These are phyloP conservation scores for Tapirus indicus DNA, from an alignment of 2,797 vertebrate species.

Conservation along the genomic window DNA sequence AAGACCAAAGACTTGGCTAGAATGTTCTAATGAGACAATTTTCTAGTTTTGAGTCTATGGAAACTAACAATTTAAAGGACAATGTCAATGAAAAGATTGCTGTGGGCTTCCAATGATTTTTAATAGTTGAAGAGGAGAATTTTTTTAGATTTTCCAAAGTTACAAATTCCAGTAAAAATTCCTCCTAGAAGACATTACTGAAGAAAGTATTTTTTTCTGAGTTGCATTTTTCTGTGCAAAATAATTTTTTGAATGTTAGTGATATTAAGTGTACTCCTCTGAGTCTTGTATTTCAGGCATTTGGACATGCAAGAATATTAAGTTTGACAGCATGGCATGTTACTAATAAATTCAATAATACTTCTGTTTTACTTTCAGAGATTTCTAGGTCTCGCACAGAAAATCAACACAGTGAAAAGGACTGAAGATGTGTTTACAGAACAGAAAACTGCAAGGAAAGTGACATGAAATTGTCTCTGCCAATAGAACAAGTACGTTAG, in stretches of 20 bases:
- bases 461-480: not conserved
- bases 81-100: not conserved
- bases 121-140: not conserved
- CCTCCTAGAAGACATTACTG: not conserved
- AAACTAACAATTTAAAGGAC: not conserved
- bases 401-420: not conserved
- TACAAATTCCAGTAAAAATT: not conserved
- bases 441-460: not conserved
- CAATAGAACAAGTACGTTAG: not conserved
- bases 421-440: not conserved
- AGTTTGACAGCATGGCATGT: not conserved
- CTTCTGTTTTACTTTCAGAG: not conserved
- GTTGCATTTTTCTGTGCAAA: conserved; percentile 1
- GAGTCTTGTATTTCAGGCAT: not conserved
- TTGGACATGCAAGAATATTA: not conserved
- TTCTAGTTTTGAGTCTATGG: not conserved
- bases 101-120: not conserved
- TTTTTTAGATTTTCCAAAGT: not conserved
- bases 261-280: not conserved
- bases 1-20: not conserved
- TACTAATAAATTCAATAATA: not conserved
- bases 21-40: not conserved
- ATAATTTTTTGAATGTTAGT: not conserved
- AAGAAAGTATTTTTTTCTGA: not conserved
- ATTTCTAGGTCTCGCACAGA: not conserved